These are phyloP conservation scores for Heteromyza rotundicornis DNA, from an alignment of 2,888 invertebrate genomes.

Conservation along the genomic window DNA sequence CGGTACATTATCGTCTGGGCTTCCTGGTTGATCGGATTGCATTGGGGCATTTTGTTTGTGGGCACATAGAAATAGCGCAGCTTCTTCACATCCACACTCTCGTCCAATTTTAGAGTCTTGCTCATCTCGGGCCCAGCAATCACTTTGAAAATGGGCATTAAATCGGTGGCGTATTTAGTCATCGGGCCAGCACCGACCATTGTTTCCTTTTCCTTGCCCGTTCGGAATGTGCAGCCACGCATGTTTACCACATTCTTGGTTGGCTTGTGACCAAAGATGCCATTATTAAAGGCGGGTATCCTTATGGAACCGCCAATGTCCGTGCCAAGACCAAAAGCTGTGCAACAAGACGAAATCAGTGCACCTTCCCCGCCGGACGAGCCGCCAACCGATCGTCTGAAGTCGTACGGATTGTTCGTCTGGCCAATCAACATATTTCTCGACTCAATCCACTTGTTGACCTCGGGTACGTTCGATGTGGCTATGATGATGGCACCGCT, in stretches of 20 bases:
- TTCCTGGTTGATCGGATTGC: constrained; percentile 74
- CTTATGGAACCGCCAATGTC: constrained; percentile 98
- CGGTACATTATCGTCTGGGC: constrained; percentile 70
- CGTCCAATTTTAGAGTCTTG: constrained; percentile 67
- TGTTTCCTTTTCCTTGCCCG: constrained; percentile 71
- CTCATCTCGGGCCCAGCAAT: constrained; percentile 64
- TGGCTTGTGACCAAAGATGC: constrained; percentile 84
- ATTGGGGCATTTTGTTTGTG: constrained; percentile 74
- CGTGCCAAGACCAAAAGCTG: constrained; percentile 83
- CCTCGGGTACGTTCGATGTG: constrained; percentile 91
- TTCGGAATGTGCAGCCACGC: constrained; percentile 73
- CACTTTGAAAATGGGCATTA: constrained; percentile 75
- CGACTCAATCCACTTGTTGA: constrained; percentile 90
- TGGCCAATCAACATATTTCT: constrained; percentile 87
- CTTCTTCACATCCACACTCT: constrained; percentile 69
- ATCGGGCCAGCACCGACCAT: constrained; percentile 88
- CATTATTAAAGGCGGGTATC: constrained; percentile 86
- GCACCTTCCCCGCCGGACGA: constrained; percentile 90
- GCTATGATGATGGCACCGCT: constrained; percentile 89
- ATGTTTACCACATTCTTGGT: constrained; percentile 68
- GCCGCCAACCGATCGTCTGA: constrained; percentile 84
- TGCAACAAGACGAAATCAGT: constrained; percentile 78
- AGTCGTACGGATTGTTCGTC: constrained; percentile 91
- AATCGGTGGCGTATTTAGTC: constrained; percentile 77
- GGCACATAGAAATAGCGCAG: constrained; percentile 80